These are phyloP conservation scores for Lepilemur ruficaudatus DNA, from an alignment of 2,797 vertebrate genomes.

Conservation along the genomic window DNA sequence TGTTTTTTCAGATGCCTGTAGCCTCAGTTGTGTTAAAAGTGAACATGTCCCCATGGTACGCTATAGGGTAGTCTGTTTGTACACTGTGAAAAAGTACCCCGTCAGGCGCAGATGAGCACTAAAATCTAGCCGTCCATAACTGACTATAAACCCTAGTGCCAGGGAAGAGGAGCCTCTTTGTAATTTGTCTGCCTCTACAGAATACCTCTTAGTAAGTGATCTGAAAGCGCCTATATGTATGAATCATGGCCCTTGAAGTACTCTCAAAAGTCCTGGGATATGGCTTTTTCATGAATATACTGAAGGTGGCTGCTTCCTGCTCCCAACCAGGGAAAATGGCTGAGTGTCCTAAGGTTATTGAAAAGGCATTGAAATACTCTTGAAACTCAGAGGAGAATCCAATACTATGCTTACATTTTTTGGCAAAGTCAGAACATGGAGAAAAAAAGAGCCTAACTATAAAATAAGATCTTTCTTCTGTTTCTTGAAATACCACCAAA, in stretches of 20 bases:
- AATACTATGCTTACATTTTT: constrained; percentile 4
- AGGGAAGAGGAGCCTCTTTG: neutral
- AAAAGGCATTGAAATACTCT: neutral
- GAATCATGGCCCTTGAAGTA: neutral
- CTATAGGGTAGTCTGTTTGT: neutral
- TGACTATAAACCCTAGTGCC: neutral
- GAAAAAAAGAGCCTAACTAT: neutral
- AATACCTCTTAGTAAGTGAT: neutral
- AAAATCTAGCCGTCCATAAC: neutral
- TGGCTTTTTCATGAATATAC: neutral
- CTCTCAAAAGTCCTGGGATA: neutral
- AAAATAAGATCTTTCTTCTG: constrained; percentile 35
- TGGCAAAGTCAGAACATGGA: neutral
- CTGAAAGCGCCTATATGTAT: neutral
- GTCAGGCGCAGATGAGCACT: neutral
- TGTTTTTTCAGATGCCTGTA: neutral
- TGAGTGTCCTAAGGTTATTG: neutral
- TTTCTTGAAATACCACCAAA: constrained; percentile 38
- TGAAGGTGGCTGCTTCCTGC: neutral
- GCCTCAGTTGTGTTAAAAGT: neutral
- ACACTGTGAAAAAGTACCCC: neutral
- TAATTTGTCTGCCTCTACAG: constrained; percentile 7
- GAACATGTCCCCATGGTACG: neutral
- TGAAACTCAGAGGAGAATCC: neutral
- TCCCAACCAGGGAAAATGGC: constrained; percentile 13